Percentiles rank a stretch among this genome's conserved stretches.
Evolutionary conservation across 2,113 vertebrate genomes (phyloP).

Genomic region (Chaenogobius annularis): DNA sequence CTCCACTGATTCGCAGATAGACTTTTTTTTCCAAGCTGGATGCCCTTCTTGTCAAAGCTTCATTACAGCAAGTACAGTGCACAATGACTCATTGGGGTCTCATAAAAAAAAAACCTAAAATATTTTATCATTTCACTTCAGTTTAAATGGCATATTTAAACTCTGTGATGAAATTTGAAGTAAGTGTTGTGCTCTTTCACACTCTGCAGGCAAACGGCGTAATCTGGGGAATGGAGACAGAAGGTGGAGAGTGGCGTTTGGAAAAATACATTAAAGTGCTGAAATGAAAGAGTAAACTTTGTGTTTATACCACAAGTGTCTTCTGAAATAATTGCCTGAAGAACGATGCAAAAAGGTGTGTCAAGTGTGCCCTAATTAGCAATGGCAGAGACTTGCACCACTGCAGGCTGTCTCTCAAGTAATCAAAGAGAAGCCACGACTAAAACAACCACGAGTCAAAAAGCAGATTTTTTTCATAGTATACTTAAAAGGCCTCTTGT

Average conservation of each 20-base stretch:
- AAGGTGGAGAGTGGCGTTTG: constrained; percentile 13
- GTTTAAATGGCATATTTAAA: constrained; percentile 44
- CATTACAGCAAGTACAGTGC: neutral
- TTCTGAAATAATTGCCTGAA: constrained; percentile 35
- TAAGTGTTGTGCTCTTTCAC: constrained; percentile 43
- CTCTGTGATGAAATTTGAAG: constrained; percentile 55
- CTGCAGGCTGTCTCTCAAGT: constrained; percentile 32
- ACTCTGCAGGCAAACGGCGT: constrained; percentile 17
- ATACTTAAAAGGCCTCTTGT: constrained; percentile 19
- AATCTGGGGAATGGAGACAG: constrained; percentile 19
- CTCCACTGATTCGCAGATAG: too few species aligned
- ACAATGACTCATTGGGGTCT: neutral
- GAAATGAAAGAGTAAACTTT: constrained; percentile 34
- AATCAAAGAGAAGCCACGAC: constrained; percentile 20
- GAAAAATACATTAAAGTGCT: constrained; percentile 23
- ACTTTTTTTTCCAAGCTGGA: neutral
- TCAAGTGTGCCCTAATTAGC: constrained; percentile 59
- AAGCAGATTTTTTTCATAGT: constrained; percentile 21
- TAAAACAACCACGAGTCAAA: constrained; percentile 31
- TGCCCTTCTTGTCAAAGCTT: neutral
- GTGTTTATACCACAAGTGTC: constrained; percentile 33
- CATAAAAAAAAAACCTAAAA: neutral
- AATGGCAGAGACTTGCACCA: constrained; percentile 30
- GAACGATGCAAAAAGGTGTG: constrained; percentile 40
- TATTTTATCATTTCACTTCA: constrained; percentile 21